These are phyloP conservation scores for Tragelaphus scriptus DNA, from an alignment of 2,113 vertebrate genomes.

Conservation along the genomic window DNA sequence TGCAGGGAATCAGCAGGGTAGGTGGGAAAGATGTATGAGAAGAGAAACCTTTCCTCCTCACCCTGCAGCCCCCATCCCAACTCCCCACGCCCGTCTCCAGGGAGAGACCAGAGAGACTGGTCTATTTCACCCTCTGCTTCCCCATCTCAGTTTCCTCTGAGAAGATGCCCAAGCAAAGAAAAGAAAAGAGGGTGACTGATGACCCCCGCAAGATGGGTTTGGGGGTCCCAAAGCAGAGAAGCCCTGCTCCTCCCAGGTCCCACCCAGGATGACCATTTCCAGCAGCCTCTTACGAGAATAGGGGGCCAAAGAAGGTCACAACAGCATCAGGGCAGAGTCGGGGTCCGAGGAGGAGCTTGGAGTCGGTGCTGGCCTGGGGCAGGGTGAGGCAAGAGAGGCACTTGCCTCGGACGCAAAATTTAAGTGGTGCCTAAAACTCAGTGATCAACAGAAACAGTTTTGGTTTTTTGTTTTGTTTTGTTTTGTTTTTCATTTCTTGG, in stretches of 20 bases:
- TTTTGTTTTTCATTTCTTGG: neutral
- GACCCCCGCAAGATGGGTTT: neutral
- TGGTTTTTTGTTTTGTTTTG: accelerated
- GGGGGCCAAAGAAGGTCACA: neutral
- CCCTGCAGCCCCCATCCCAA: neutral
- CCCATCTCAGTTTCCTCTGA: neutral
- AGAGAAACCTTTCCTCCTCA: neutral
- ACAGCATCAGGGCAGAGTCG: neutral
- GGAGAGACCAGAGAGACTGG: neutral
- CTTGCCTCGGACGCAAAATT: neutral
- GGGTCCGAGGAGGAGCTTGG: neutral
- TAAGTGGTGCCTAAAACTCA: neutral
- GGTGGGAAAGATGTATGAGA: neutral
- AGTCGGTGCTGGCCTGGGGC: neutral
- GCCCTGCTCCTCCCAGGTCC: neutral
- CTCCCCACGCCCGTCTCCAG: neutral
- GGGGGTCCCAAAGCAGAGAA: neutral
- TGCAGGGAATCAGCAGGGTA: neutral
- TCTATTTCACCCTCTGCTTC: neutral
- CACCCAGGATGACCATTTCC: neutral
- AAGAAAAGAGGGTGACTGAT: neutral
- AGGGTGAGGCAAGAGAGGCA: neutral
- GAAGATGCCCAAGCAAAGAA: too few species aligned
- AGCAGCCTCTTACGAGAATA: neutral
- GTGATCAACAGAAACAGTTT: neutral